Conservation (phyloP, 2,113 vertebrate genomes). For the Uropsilus gracilis region DNA sequence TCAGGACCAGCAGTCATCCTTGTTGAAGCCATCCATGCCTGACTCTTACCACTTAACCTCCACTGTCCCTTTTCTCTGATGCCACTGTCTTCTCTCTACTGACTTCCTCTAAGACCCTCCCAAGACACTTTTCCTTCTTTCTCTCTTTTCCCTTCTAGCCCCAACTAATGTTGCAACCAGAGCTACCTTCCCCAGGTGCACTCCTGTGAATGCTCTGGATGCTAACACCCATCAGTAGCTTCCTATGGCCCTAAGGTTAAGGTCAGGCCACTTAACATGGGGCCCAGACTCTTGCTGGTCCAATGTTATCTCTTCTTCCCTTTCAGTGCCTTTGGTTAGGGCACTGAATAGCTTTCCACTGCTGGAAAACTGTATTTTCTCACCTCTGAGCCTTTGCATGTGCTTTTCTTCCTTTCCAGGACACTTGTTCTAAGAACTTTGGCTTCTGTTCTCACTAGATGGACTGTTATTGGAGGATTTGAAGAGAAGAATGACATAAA, state of each 20-base stretch:
- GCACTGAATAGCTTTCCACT: background rate
- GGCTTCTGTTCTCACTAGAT: background rate
- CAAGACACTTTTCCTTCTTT: background rate
- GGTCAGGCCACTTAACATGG: background rate
- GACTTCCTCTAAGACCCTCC: background rate
- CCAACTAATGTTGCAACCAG: too few relatives aligned
- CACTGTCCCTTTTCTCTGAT: background rate
- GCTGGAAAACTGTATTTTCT: background rate
- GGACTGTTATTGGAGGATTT: background rate
- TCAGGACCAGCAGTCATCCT: background rate
- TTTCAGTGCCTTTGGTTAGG: background rate
- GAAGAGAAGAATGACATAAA: background rate
- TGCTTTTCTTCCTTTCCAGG: background rate
- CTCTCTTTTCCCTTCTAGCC: rapidly evolving
- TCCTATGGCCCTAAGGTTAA: background rate
- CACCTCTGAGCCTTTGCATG: background rate
- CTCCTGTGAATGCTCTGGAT: background rate
- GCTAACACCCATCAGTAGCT: background rate
- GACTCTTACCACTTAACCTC: background rate
- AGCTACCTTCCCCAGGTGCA: background rate
- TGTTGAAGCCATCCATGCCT: background rate
- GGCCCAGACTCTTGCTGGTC: background rate
- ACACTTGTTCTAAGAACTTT: background rate
- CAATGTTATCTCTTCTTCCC: background rate
- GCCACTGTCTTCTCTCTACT: background rate